phyloP scores from a whole-genome alignment of 1,140 invertebrate genomes.

The Harpegnathos saltator region DNA sequence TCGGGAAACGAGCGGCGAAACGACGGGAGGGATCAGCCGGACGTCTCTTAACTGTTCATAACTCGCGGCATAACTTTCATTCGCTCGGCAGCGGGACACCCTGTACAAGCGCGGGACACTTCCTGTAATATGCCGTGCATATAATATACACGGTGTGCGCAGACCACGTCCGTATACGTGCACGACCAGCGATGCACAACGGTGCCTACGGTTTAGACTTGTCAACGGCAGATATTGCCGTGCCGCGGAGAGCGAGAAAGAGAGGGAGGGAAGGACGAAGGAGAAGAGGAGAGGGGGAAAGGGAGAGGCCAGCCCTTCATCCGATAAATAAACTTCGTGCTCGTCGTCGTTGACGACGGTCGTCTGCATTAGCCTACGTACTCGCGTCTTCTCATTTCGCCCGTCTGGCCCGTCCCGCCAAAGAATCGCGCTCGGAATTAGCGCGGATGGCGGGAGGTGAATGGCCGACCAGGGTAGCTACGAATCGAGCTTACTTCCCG shows the following conservation, averaged over 20 bases:
- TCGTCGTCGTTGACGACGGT: background rate
- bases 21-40: too few relatives aligned
- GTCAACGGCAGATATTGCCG: constrained; percentile 62
- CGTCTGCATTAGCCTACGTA: constrained; percentile 43
- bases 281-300: constrained; percentile 15
- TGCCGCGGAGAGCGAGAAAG: constrained; percentile 39
- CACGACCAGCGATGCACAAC: constrained; percentile 40
- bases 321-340: constrained; percentile 58
- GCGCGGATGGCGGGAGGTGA: background rate
- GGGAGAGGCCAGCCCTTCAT: constrained; percentile 15
- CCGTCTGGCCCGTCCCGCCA: background rate
- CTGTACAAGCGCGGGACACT: constrained; percentile 6
- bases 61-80: background rate
- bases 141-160: constrained; percentile 52
- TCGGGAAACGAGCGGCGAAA: background rate
- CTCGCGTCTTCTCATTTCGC: constrained; percentile 33
- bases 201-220: constrained; percentile 63
- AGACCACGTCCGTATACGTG: constrained; percentile 15
- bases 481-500: background rate
- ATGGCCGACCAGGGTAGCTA: background rate
- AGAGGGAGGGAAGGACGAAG: constrained; percentile 31
- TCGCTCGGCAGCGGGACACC: background rate
- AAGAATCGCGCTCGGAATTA: constrained; percentile 20
- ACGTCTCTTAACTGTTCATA: background rate
- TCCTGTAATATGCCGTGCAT: constrained; percentile 46